Base-by-base conservation (phyloP, 2,888 invertebrate genomes). In the Diarsia brunnea region DNA sequence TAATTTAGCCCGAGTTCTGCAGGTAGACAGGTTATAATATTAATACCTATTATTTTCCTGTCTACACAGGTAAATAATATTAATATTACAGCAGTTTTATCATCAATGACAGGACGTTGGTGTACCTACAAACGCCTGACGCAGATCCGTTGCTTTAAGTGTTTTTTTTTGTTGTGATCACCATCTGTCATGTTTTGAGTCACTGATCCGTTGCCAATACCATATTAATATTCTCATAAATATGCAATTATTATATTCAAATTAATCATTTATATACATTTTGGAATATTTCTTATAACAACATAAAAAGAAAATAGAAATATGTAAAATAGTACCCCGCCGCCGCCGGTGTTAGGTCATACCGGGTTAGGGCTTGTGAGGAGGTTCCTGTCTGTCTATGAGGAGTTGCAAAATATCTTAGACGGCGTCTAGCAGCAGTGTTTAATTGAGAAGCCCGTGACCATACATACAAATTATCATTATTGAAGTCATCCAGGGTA, bases 131-230 rank as follows among this genome's bases (percentile, higher is more conserved):
- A 21, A 65, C 45, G 38, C 12, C 38, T 63, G 51, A 43, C 47
- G 67, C 67, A 63, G 24, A 27, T 21, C 24, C 27, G 27, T 38
- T 27, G n/a, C 14, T 38, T 53, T 49, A 21, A 38, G 24, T 53
- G 4, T 31, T 21, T 38, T 51, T 53, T 74, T 53, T 51, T 8
- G 12, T 27, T 16, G 27, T n/a, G 11, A 24, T 68, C 14, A 12
- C 49, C 66, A 51, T 76, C 51, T 65, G 76, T 58, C 58, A 58
- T 60, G n/a, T 27, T 74, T 75, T 60, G 49, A 76, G 12, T 60
- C 49, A 60, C 21, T 31, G 43, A 55, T 75, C 38, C 24, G 47
- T 38, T 21, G 27, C 47, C 45, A 61, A 60, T 47, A n/a, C 10
- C 16, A 51, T 49, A 51, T 47, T 24, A 45, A 45, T 55, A 31